Evolutionary conservation across 2,797 vertebrate species (phyloP).

Genomic region (Meda fulgida): DNA sequence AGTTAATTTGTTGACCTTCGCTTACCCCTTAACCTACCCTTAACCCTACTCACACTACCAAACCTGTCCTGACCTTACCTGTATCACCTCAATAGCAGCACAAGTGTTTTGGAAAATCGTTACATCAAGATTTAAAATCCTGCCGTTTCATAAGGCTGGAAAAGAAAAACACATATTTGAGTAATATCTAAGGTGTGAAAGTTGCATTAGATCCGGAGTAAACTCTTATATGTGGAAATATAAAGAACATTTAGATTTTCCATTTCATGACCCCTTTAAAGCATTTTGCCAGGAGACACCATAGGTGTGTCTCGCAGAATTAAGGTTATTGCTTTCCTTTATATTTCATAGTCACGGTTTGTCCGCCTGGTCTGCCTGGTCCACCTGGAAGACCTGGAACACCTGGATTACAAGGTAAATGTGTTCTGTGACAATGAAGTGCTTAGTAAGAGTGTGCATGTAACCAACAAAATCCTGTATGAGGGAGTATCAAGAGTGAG

Average conservation of each 20-base stretch:
- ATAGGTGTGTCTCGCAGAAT: neutral
- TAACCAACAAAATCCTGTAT: too few relatives aligned
- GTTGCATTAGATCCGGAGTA: neutral
- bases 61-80: neutral
- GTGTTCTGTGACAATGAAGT: neutral
- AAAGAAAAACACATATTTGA: neutral
- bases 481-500: too few relatives aligned
- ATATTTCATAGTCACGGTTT: constrained; percentile 36
- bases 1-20: neutral
- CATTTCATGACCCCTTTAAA: neutral
- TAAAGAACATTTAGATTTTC: neutral
- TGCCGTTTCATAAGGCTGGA: too few relatives aligned
- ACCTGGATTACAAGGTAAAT: constrained; percentile 35
- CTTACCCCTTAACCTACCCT: neutral
- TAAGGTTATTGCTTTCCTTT: neutral
- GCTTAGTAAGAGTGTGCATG: too few relatives aligned
- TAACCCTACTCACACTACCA: neutral
- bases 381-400: constrained; percentile 42
- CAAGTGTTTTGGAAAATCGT: neutral
- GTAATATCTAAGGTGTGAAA: neutral
- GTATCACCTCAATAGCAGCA: neutral
- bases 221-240: neutral
- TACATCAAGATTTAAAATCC: neutral
- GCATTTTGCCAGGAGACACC: neutral
- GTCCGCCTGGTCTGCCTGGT: constrained; percentile 46